Evolutionary conservation across 2,113 vertebrate genomes (phyloP).

Genomic region (Geococcyx californianus): DNA sequence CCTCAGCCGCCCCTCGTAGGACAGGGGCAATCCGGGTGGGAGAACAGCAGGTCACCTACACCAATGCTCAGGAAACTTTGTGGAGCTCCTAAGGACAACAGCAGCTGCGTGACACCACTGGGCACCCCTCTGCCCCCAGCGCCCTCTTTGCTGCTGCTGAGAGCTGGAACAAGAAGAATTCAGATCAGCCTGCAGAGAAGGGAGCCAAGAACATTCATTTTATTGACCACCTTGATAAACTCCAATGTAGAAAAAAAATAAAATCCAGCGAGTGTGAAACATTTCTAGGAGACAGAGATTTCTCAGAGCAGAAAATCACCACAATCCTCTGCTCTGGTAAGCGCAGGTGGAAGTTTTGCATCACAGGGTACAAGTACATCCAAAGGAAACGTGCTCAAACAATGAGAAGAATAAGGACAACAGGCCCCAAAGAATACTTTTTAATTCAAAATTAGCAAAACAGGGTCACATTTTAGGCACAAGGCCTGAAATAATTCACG

Average conservation of each 20-base stretch:
- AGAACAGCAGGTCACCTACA: not conserved
- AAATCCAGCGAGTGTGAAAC: not conserved
- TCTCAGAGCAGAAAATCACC: not conserved
- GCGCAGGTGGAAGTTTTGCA: not conserved
- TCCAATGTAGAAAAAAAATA: not conserved
- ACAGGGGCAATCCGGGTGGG: not conserved
- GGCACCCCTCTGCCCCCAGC: fast-evolving
- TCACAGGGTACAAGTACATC: not conserved
- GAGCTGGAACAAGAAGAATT: not conserved
- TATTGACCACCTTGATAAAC: not conserved
- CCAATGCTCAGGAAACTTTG: not conserved
- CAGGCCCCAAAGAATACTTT: slow-evolving; percentile 15
- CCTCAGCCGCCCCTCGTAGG: too few relatives aligned
- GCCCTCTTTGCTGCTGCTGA: not conserved
- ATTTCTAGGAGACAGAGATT: not conserved
- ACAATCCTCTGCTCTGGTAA: not conserved
- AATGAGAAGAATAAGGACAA: not conserved
- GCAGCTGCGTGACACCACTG: not conserved
- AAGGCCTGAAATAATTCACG: slow-evolving; percentile 18
- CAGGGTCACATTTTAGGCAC: not conserved
- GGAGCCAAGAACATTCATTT: not conserved
- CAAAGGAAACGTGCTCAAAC: not conserved
- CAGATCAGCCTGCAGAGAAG: not conserved
- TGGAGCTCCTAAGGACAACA: not conserved
- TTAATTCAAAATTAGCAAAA: slow-evolving; percentile 33